These are phyloP conservation scores for Hyperoplus lanceolatus DNA, from an alignment of 2,797 vertebrate species.

Conservation along the genomic window DNA sequence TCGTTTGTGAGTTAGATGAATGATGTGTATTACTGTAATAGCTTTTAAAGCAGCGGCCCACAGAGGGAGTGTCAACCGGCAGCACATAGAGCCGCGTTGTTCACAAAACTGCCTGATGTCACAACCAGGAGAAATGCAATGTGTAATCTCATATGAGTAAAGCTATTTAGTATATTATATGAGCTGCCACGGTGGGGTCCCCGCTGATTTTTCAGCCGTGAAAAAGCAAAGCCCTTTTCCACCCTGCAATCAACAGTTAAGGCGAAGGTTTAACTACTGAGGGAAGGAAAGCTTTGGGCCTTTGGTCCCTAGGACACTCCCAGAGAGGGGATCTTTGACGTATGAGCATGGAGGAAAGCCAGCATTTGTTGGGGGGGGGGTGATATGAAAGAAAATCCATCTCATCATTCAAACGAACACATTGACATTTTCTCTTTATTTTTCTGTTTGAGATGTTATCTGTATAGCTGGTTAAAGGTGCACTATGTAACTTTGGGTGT, in stretches of 20 bases:
- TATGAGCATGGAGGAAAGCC: slow-evolving; percentile 20
- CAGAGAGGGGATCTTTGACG: slow-evolving; percentile 36
- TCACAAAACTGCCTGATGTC: slow-evolving; percentile 69
- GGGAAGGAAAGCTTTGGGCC: slow-evolving; percentile 31
- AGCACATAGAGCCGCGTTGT: slow-evolving; percentile 68
- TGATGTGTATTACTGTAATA: slow-evolving; percentile 64
- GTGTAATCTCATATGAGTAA: slow-evolving; percentile 77
- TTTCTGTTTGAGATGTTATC: not conserved
- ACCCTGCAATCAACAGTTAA: slow-evolving; percentile 73
- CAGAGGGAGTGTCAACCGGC: slow-evolving; percentile 49
- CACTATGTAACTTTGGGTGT: too few relatives aligned
- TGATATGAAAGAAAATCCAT: not conserved
- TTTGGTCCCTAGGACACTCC: slow-evolving; percentile 33
- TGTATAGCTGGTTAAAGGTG: not conserved
- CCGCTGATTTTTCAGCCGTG: slow-evolving; percentile 67
- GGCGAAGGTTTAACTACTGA: slow-evolving; percentile 68
- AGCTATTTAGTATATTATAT: slow-evolving; percentile 76
- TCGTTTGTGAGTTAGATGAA: slow-evolving; percentile 66
- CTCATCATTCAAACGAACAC: slow-evolving; percentile 21
- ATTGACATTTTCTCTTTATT: slow-evolving; percentile 18
- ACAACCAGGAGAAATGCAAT: slow-evolving; percentile 70
- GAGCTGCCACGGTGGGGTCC: slow-evolving; percentile 70
- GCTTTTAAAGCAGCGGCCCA: slow-evolving; percentile 72
- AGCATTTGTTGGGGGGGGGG: not conserved
- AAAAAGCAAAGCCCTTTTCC: slow-evolving; percentile 72